Conservation (phyloP, 2,888 invertebrate genomes). For the Panopea generosa region DNA sequence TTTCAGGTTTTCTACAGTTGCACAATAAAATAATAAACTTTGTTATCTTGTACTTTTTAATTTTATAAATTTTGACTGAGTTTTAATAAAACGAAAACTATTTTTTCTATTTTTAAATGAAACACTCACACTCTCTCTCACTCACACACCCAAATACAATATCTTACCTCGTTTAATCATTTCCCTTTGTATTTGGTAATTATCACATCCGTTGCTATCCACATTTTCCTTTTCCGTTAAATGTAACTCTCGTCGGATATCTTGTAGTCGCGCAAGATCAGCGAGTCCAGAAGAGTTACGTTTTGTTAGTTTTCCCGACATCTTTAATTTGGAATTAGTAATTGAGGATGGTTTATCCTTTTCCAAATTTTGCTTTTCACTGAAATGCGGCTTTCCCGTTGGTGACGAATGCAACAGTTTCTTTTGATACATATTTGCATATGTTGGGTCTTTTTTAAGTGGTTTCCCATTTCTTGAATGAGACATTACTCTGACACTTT, state of each 20-base stretch:
- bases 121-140: no score
- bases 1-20: no score
- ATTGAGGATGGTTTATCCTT: no score
- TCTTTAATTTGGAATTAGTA: no score
- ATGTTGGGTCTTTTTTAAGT: slow-evolving; percentile 15
- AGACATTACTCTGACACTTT: background rate
- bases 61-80: no score
- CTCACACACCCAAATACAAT: no score
- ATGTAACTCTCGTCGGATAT: slow-evolving; percentile 34
- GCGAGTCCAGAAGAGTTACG: slow-evolving; percentile 11
- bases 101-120: no score
- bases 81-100: no score
- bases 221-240: slow-evolving; percentile 14
- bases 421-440: slow-evolving; percentile 9
- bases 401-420: background rate
- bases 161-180: no score
- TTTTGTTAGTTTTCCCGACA: background rate
- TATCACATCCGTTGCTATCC: background rate
- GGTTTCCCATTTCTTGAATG: slow-evolving; percentile 7
- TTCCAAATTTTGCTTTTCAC: background rate
- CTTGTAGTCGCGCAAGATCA: slow-evolving; percentile 30
- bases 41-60: no score
- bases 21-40: no score
- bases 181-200: no score
- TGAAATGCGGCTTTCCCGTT: background rate